These are phyloP conservation scores for Melozone crissalis DNA, from an alignment of 2,113 vertebrate species.

Conservation along the genomic window DNA sequence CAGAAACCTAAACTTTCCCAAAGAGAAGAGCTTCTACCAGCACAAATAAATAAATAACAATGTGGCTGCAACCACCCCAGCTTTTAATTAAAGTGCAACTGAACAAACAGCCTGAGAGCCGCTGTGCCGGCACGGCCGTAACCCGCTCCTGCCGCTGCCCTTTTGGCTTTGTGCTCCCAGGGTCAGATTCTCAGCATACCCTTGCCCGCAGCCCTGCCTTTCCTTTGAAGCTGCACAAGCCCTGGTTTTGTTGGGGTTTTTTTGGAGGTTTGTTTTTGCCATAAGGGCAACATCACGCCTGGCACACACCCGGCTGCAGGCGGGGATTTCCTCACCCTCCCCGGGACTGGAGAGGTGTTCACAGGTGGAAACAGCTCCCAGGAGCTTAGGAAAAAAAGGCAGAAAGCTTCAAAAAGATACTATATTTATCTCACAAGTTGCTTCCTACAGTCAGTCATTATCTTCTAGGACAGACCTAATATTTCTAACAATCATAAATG, in stretches of 20 bases:
- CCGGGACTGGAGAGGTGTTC: background rate
- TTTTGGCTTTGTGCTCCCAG: constrained; percentile 27
- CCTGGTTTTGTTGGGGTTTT: background rate
- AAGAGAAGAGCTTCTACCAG: background rate
- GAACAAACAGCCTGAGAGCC: constrained; percentile 37
- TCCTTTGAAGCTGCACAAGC: background rate
- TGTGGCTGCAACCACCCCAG: background rate
- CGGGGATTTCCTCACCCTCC: background rate
- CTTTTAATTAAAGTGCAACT: constrained; percentile 56
- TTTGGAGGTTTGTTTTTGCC: background rate
- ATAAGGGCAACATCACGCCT: background rate
- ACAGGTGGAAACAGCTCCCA: background rate
- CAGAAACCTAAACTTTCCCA: background rate
- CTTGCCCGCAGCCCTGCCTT: background rate
- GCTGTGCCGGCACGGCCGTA: fast-evolving
- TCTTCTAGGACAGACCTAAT: background rate
- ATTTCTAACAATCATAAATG: background rate
- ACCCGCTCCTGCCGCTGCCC: background rate
- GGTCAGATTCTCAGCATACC: constrained; percentile 54
- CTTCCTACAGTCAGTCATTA: background rate
- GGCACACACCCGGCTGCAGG: background rate
- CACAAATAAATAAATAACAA: constrained; percentile 4
- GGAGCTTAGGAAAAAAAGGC: background rate
- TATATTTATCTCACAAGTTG: background rate
- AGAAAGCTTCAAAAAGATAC: background rate